A percentile compares a stretch with the other conserved stretches of the same genome.
phyloP scores from a whole-genome alignment of 2,113 vertebrate genomes.

The Rostratula benghalensis region DNA sequence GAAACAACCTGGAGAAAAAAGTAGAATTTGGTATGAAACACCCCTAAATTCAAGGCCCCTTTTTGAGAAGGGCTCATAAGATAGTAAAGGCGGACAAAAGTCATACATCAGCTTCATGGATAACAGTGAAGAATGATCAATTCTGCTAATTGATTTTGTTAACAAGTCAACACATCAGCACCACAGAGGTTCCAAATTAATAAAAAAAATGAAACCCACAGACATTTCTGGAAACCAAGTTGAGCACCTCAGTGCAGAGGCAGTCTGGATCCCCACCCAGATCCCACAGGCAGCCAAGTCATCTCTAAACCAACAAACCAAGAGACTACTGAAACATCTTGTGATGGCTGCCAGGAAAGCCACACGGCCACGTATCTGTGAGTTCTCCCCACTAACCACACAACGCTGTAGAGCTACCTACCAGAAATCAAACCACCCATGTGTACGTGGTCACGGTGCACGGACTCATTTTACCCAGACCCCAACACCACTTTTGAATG shows the following conservation, averaged over 20 bases:
- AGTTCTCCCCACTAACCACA: not conserved
- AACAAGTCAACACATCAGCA: not conserved
- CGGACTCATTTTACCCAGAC: not conserved
- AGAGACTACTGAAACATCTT: not conserved
- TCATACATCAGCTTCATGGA: not conserved
- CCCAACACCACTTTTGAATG: not conserved
- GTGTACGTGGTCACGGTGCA: fast-evolving
- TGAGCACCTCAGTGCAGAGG: not conserved
- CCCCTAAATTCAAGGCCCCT: not conserved
- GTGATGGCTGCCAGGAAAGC: not conserved
- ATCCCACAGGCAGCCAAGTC: not conserved
- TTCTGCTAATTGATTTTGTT: not conserved
- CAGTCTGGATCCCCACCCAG: not conserved
- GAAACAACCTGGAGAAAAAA: not conserved
- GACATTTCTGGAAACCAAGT: not conserved
- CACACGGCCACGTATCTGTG: not conserved
- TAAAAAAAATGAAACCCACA: too few relatives aligned
- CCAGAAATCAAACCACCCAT: not conserved
- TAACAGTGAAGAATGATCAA: not conserved
- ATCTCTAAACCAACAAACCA: not conserved
- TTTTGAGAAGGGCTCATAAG: not conserved
- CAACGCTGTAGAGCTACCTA: not conserved
- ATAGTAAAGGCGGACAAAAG: not conserved
- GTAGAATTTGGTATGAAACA: not conserved
- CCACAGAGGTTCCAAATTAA: not conserved